Evolutionary conservation across 1,140 invertebrate species (phyloP), one percentile per base, ranked within the genome.

Genomic region (Ctenoplectra terminalis): DNA sequence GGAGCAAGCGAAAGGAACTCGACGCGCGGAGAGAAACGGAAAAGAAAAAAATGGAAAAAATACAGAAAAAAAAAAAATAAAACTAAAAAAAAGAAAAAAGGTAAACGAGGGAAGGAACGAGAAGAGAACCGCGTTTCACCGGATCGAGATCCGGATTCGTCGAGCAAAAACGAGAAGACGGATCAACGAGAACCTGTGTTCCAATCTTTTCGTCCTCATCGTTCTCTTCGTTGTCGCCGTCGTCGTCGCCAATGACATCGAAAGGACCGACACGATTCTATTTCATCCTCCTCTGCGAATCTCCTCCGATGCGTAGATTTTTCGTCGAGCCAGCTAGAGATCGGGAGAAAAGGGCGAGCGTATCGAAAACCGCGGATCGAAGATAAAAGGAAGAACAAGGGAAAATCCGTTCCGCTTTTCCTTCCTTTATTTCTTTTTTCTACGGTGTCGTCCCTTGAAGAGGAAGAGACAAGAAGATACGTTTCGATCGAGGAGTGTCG

Each of bases 211-310:
- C 63, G 40, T 77, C 64, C 52, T 77, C 52, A 9, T 76, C 72
- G 72, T 75, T 52, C 46, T 63, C 58, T 69, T 69, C 66, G 26
- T 69, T 43, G 40, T 46, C 26, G 64, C 63, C 81, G 63, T 67
- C 64, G 58, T 73, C 46, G 37, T 46, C 43, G 74, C 66, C 71
- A 60, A 26, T 40, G 46, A 61, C 66, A 48, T 60, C 66, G 58
- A 43, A 63, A 56, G 69, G 17, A 63, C 29, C 84, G 72, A 82
- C 64, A 67, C 72, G 73, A 82, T 85, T 77, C 75, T 67, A 72
- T 73, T 71, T 83, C 84, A 79, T 74, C 69, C 61, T 76, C 74
- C 61, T 77, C 56, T 64, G 70, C 71, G 80, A 80, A 58, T 56
- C 61, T 63, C 79, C 52, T 70, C 69, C 50, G 40, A 37, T 20